These are phyloP conservation scores for Cepaea nemoralis DNA, from an alignment of 1,140 invertebrate species.

Conservation along the genomic window DNA sequence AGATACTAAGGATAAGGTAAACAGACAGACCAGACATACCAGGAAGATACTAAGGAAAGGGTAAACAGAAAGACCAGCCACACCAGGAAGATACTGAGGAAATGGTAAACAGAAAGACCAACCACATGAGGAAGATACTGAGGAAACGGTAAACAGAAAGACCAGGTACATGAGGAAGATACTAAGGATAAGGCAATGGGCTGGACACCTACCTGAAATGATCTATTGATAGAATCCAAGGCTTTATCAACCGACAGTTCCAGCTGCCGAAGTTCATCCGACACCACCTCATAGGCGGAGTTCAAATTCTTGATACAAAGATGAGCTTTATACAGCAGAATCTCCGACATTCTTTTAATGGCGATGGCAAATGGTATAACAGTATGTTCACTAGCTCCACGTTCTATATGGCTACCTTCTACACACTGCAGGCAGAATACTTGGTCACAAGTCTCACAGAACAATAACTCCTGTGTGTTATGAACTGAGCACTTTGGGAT, in stretches of 20 bases:
- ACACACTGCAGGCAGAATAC: slow-evolving; percentile 90
- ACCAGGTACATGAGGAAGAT: too few relatives aligned
- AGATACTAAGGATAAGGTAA: too few relatives aligned
- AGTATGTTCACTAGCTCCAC: slow-evolving; percentile 78
- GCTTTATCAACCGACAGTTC: slow-evolving; percentile 79
- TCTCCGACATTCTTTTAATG: slow-evolving; percentile 96
- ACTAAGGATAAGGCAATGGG: too few relatives aligned
- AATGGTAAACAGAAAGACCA: too few relatives aligned
- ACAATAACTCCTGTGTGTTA: slow-evolving; percentile 85
- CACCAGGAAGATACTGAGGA: too few relatives aligned
- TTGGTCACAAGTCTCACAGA: slow-evolving; percentile 95
- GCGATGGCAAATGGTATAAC: slow-evolving; percentile 96
- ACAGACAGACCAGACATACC: too few relatives aligned
- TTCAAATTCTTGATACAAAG: slow-evolving; percentile 69
- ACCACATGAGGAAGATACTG: too few relatives aligned
- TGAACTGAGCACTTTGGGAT: slow-evolving; percentile 91
- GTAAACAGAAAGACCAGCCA: too few relatives aligned
- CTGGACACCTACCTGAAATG: slow-evolving; percentile 76
- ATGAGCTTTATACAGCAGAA: slow-evolving; percentile 93
- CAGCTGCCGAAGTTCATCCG: slow-evolving; percentile 78
- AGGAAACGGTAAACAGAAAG: too few relatives aligned
- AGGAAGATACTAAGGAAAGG: too few relatives aligned
- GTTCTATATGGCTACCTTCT: slow-evolving; percentile 66
- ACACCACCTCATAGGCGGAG: slow-evolving; percentile 75
- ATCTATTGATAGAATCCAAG: slow-evolving; percentile 74